phyloP scores from a whole-genome alignment of 2,888 invertebrate genomes.

The Malthinus seriepunctatus region DNA sequence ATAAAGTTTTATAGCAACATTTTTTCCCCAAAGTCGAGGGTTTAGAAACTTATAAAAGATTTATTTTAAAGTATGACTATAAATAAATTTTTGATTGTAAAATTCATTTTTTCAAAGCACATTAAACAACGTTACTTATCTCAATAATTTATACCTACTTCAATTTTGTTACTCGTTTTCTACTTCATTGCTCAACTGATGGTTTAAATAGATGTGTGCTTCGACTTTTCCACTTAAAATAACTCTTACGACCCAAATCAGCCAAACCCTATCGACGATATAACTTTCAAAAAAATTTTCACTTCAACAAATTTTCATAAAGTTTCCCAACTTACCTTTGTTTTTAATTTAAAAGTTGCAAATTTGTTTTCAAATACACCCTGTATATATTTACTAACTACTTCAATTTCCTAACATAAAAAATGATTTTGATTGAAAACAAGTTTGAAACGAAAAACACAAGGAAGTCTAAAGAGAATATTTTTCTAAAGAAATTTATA shows the following conservation, averaged over 20 bases:
- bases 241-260: not conserved
- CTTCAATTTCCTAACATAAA: no score
- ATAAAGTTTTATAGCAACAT: no score
- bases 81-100: not conserved
- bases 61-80: no score
- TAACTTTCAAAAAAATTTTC: conserved; percentile 1
- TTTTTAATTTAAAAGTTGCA: not conserved
- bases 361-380: no score
- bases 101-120: conserved; percentile 3
- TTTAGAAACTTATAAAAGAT: no score
- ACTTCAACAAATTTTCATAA: conserved; percentile 6
- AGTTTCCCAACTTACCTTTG: not conserved
- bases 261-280: conserved; percentile 5
- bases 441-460: no score
- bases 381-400: no score
- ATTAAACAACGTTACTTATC: conserved; percentile 6
- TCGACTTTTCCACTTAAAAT: conserved; percentile 1
- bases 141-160: conserved; percentile 4
- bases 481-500: no score
- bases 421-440: no score
- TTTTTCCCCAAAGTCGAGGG: no score
- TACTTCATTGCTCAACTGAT: not conserved
- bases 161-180: conserved; percentile 6
- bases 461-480: no score
- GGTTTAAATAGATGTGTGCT: conserved; percentile 2